Percentiles rank a stretch among this genome's conserved stretches.
Evolutionary conservation across 2,797 vertebrate species (phyloP).

Genomic region (Periophthalmus magnuspinnatus): DNA sequence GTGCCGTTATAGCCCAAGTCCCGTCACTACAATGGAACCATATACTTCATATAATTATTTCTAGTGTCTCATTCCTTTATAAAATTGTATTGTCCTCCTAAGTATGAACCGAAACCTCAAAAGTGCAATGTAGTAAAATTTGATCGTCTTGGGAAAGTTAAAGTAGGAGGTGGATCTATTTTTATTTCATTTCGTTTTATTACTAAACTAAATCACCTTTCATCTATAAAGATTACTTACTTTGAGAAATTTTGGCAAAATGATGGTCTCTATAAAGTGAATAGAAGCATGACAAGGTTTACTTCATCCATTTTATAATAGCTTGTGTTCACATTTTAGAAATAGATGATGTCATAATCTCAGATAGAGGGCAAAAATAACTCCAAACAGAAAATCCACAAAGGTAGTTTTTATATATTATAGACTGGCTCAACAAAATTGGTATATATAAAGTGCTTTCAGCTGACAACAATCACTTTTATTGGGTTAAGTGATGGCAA

Average conservation of each 20-base stretch:
- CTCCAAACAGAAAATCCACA: too few species aligned
- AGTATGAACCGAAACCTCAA: neutral
- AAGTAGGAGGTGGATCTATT: neutral
- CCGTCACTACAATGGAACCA: neutral
- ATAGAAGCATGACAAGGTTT: too few species aligned
- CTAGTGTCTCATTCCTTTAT: neutral
- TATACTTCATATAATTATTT: slow-evolving; percentile 3
- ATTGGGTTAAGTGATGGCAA: too few species aligned
- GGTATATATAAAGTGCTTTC: too few species aligned
- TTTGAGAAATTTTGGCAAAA: neutral
- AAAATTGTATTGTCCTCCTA: neutral
- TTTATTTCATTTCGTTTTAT: neutral
- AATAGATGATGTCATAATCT: too few species aligned
- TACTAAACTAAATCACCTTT: neutral
- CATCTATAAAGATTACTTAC: neutral
- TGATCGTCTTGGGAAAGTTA: neutral
- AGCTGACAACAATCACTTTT: too few species aligned
- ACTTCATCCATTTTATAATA: too few species aligned
- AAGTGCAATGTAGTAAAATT: neutral
- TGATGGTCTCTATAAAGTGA: too few species aligned
- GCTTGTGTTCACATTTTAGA: too few species aligned
- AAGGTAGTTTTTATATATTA: too few species aligned
- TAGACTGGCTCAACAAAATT: too few species aligned
- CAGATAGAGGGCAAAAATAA: too few species aligned
- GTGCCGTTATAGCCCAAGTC: neutral